A percentile compares a stretch with the other conserved stretches of the same genome.
Conservation (phyloP, 2,113 vertebrate species). For the Pao palembangensis region DNA sequence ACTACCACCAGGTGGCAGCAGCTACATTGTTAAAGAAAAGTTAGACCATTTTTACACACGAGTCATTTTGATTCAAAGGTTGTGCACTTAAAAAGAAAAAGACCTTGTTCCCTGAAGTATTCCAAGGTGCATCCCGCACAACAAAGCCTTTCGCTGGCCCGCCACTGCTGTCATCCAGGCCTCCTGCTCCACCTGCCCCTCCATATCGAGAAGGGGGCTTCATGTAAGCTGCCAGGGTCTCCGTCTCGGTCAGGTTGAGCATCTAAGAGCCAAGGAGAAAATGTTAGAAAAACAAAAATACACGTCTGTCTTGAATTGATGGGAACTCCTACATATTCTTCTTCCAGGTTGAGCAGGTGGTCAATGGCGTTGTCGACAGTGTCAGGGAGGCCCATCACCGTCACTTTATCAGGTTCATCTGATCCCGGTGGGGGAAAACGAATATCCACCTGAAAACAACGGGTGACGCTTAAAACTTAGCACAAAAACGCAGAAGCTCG, state of each 20-base stretch:
- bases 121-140: constrained; percentile 82
- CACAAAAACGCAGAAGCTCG: too few species aligned
- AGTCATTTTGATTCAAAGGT: background rate
- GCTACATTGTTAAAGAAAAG: background rate
- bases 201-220: constrained; percentile 78
- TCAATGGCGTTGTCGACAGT: constrained; percentile 79
- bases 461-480: too few species aligned
- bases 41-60: background rate
- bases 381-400: constrained; percentile 78
- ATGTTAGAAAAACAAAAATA: too few species aligned
- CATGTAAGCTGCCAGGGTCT: constrained; percentile 82
- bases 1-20: background rate
- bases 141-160: constrained; percentile 78
- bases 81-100: background rate
- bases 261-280: constrained; percentile 57
- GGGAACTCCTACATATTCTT: constrained; percentile 77
- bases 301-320: too few species aligned
- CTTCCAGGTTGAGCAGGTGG: constrained; percentile 81
- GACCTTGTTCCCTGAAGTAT: constrained; percentile 77
- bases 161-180: constrained; percentile 66
- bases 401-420: constrained; percentile 78
- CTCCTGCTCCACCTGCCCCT: constrained; percentile 59
- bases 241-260: constrained; percentile 80
- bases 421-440: constrained; percentile 80
- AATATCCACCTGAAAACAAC: constrained; percentile 75